Evolutionary conservation across 2,888 invertebrate genomes (phyloP).

Genomic region (Euzophera pinguis): DNA sequence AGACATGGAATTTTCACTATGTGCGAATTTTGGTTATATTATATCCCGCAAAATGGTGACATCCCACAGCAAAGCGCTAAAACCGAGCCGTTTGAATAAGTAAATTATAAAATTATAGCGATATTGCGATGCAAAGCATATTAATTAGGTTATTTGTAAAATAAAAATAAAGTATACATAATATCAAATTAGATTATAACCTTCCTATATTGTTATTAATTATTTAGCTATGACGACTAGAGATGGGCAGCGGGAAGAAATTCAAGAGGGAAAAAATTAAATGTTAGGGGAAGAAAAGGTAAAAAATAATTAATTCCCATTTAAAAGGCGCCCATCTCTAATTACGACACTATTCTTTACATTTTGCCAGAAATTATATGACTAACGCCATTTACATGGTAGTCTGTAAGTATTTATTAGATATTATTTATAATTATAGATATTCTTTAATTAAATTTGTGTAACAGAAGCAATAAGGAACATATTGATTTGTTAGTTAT

Average conservation of each 20-base stretch:
- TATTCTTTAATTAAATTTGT: background rate
- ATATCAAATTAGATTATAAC: slow-evolving; percentile 29
- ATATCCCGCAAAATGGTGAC: background rate
- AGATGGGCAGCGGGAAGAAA: no score
- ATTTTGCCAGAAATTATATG: background rate
- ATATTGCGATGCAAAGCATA: slow-evolving; percentile 26
- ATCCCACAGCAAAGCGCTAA: slow-evolving; percentile 3
- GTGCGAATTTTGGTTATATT: no score
- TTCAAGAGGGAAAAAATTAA: no score
- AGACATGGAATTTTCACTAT: no score
- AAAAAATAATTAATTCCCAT: no score
- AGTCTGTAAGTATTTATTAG: background rate
- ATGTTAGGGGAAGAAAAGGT: no score
- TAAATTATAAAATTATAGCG: slow-evolving; percentile 16
- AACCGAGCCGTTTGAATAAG: slow-evolving; percentile 12
- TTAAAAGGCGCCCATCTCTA: no score
- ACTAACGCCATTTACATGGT: background rate
- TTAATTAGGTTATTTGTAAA: slow-evolving; percentile 28
- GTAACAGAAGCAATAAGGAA: background rate
- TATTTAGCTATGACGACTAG: no score
- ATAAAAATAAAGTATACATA: slow-evolving; percentile 33
- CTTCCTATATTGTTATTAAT: slow-evolving; percentile 54
- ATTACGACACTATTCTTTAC: slow-evolving; percentile 22
- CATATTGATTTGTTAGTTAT: background rate
- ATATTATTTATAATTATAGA: background rate